phyloP scores from a whole-genome alignment of 2,888 invertebrate species.

The Mongoloraphidia duomilia region DNA sequence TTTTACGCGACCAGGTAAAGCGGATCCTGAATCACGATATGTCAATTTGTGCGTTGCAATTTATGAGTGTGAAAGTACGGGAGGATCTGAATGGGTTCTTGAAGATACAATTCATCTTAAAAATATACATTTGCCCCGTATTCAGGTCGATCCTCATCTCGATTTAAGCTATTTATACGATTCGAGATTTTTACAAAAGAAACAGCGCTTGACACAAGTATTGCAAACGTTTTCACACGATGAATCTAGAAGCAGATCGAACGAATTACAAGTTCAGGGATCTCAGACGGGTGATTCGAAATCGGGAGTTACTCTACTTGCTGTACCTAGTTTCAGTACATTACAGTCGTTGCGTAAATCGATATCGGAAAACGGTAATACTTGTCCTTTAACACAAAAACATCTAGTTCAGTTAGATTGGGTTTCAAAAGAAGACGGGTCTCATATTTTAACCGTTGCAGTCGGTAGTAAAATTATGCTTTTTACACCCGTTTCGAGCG shows the following conservation, averaged over 20 bases:
- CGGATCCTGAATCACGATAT: constrained; percentile 64
- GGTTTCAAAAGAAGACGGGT: constrained; percentile 98
- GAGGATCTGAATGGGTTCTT: constrained; percentile 84
- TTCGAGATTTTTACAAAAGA: constrained; percentile 64
- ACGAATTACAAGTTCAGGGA: constrained; percentile 24
- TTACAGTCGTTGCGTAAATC: constrained; percentile 74
- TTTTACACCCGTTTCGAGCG: constrained; percentile 87
- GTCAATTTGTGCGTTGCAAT: constrained; percentile 89
- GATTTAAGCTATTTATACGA: constrained; percentile 74
- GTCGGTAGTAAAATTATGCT: constrained; percentile 86
- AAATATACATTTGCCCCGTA: constrained; percentile 77
- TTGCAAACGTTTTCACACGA: constrained; percentile 70
- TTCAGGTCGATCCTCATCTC: constrained; percentile 66
- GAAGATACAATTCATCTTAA: constrained; percentile 91
- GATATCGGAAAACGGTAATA: constrained; percentile 83
- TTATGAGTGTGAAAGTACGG: constrained; percentile 98
- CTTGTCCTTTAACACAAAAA: constrained; percentile 80
- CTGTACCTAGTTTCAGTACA: constrained; percentile 84
- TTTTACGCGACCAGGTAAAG: constrained; percentile 65
- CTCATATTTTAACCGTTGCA: constrained; percentile 92
- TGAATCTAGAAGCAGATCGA: constrained; percentile 38
- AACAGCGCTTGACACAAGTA: constrained; percentile 66
- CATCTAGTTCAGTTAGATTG: constrained; percentile 93
- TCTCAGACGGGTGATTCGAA: constrained; percentile 26
- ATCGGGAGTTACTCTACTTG: constrained; percentile 38